A percentile compares a stretch with the other conserved stretches of the same genome.
phyloP scores from a whole-genome alignment of 1,140 invertebrate species.

The Drosophila prosaltans region DNA sequence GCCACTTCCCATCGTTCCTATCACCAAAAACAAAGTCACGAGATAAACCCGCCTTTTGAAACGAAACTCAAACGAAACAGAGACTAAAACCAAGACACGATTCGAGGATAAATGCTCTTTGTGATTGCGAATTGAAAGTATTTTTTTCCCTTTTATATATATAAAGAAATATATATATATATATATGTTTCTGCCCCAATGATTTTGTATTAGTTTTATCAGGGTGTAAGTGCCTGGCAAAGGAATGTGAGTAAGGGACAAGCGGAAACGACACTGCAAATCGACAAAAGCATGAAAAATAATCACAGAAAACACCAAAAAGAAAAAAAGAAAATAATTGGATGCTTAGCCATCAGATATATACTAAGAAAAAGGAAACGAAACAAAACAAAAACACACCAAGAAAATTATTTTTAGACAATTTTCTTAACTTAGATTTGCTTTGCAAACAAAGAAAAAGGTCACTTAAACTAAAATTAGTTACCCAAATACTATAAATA shows the following conservation, averaged over 20 bases:
- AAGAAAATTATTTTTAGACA: too few relatives aligned
- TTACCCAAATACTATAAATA: too few relatives aligned
- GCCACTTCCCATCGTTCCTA: conserved; percentile 9
- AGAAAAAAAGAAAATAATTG: conserved; percentile 45
- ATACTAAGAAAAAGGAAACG: neutral
- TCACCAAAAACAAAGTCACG: conserved; percentile 15
- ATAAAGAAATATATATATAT: neutral
- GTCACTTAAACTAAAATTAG: too few relatives aligned
- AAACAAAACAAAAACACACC: neutral
- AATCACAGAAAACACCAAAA: conserved; percentile 37
- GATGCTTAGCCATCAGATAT: conserved; percentile 30
- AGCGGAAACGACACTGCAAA: conserved; percentile 28
- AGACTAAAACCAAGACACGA: neutral
- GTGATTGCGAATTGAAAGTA: conserved; percentile 63
- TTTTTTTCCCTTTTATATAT: conserved; percentile 3
- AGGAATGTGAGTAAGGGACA: neutral
- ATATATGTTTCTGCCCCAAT: conserved; percentile 52
- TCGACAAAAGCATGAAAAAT: conserved; percentile 28
- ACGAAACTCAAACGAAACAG: conserved; percentile 5
- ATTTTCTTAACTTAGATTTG: too few relatives aligned
- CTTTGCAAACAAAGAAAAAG: too few relatives aligned
- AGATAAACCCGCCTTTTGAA: conserved; percentile 31
- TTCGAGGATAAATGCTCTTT: conserved; percentile 46
- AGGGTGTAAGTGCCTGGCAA: neutral
- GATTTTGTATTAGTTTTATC: conserved; percentile 52